Evolutionary conservation across 2,888 invertebrate species (phyloP).

Genomic region (Tryphoninae sp.): DNA sequence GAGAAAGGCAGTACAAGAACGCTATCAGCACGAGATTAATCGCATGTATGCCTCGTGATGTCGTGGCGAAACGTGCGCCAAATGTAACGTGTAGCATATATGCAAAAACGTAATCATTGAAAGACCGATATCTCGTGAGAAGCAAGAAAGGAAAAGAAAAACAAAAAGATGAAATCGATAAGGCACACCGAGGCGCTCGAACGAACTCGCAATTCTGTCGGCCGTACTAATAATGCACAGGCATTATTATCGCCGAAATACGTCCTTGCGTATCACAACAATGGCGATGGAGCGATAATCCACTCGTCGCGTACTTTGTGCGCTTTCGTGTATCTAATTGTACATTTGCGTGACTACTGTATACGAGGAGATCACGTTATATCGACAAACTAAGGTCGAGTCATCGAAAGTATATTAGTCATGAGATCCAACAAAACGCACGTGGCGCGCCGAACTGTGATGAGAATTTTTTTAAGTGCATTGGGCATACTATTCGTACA

Average conservation of each 20-base stretch:
- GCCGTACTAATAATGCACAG: neutral
- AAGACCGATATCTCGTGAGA: conserved; percentile 22
- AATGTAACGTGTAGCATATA: conserved; percentile 53
- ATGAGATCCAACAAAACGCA: conserved; percentile 25
- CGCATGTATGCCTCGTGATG: conserved; percentile 96
- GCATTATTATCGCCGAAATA: conserved; percentile 20
- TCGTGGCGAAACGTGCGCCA: conserved; percentile 63
- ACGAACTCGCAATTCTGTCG: neutral
- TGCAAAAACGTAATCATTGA: conserved; percentile 45
- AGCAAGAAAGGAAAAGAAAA: conserved; percentile 5
- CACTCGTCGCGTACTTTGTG: neutral
- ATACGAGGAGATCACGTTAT: conserved; percentile 19
- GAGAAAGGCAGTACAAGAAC: conserved; percentile 96
- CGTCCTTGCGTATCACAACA: neutral
- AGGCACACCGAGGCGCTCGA: neutral
- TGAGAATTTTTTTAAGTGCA: conserved; percentile 8
- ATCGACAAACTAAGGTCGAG: conserved; percentile 36
- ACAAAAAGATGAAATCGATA: conserved; percentile 20
- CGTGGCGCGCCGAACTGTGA: conserved; percentile 37
- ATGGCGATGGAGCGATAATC: conserved; percentile 1
- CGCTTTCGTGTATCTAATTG: conserved; percentile 43
- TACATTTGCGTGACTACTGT: conserved; percentile 22
- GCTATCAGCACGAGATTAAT: conserved; percentile 95
- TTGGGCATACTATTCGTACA: neutral
- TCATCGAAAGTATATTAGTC: conserved; percentile 58